Conservation (phyloP, 30 jellyfish, hydroid and myxozoan species). For the Aurelia aurita region DNA sequence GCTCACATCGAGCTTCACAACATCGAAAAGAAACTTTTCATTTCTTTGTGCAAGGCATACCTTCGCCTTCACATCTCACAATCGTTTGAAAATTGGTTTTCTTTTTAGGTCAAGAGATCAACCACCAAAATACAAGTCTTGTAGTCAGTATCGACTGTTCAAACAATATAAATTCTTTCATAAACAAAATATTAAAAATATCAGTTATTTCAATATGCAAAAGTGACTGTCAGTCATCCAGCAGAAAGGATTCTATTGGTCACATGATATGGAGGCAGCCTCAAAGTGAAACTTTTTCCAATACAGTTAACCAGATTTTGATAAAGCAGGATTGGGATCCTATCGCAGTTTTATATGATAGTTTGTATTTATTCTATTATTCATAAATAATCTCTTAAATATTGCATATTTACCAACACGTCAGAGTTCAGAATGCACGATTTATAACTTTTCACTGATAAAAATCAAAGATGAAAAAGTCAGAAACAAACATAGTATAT, state of each 20-base stretch:
- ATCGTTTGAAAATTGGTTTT: not conserved
- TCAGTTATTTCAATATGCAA: slow-evolving; percentile 22
- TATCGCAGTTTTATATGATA: slow-evolving; percentile 33
- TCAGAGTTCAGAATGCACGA: too few relatives aligned
- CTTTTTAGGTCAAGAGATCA: not conserved
- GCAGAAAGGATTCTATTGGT: not conserved
- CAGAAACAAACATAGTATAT: too few relatives aligned
- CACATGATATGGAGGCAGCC: slow-evolving; percentile 40
- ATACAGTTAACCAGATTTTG: slow-evolving; percentile 17
- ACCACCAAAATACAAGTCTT: not conserved
- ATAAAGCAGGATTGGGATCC: slow-evolving; percentile 36
- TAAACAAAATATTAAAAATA: not conserved
- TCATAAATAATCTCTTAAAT: not conserved
- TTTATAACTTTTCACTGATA: too few relatives aligned
- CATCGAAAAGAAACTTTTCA: too few relatives aligned
- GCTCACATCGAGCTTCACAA: too few relatives aligned
- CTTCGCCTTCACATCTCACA: not conserved
- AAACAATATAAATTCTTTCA: not conserved
- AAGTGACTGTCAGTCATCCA: not conserved
- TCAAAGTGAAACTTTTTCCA: slow-evolving; percentile 20
- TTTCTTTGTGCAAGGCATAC: too few relatives aligned
- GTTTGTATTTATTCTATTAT: too few relatives aligned
- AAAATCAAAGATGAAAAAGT: too few relatives aligned
- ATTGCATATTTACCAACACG: not conserved
- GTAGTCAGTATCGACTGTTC: not conserved